Evolutionary conservation across 2,113 vertebrate species (phyloP).

Genomic region (Cyphomyrus discorhynchus): DNA sequence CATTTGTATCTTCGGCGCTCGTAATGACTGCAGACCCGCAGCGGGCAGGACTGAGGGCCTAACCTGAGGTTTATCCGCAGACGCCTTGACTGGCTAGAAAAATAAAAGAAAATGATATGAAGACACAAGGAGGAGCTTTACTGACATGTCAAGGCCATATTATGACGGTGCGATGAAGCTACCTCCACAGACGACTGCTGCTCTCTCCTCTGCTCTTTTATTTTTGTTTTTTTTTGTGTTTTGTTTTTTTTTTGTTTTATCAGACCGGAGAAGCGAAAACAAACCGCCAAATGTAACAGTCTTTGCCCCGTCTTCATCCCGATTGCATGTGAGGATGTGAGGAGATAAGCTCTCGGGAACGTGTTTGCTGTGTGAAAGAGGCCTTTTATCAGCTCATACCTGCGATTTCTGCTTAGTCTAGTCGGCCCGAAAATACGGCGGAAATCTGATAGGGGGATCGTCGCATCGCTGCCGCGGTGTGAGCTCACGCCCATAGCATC

Average conservation of each 20-base stretch:
- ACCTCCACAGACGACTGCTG: conserved; percentile 46
- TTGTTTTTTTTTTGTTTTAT: conserved; percentile 33
- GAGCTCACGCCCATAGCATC: conserved; percentile 55
- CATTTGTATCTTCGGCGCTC: too few species aligned
- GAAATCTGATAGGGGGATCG: conserved; percentile 64
- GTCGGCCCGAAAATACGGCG: conserved; percentile 67
- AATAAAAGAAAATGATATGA: neutral
- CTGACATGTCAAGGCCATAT: conserved; percentile 53
- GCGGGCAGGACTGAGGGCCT: neutral
- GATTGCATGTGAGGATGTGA: conserved; percentile 66
- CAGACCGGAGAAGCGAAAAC: conserved; percentile 51
- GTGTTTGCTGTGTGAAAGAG: conserved; percentile 76
- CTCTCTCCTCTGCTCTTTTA: conserved; percentile 38
- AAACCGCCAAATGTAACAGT: conserved; percentile 76
- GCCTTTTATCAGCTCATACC: conserved; percentile 69
- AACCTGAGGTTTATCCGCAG: neutral
- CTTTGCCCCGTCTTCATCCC: conserved; percentile 63
- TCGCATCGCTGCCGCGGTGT: conserved; percentile 64
- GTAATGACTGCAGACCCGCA: neutral
- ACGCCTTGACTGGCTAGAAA: conserved; percentile 2
- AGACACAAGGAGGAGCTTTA: conserved; percentile 32
- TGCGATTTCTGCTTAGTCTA: conserved; percentile 73
- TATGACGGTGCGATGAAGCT: conserved; percentile 39
- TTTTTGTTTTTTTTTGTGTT: neutral
- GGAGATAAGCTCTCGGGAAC: conserved; percentile 66